Evolutionary conservation across 2,888 invertebrate species (phyloP), one percentile per base, ranked within the genome.

Genomic region (Chloromyia formosa): DNA sequence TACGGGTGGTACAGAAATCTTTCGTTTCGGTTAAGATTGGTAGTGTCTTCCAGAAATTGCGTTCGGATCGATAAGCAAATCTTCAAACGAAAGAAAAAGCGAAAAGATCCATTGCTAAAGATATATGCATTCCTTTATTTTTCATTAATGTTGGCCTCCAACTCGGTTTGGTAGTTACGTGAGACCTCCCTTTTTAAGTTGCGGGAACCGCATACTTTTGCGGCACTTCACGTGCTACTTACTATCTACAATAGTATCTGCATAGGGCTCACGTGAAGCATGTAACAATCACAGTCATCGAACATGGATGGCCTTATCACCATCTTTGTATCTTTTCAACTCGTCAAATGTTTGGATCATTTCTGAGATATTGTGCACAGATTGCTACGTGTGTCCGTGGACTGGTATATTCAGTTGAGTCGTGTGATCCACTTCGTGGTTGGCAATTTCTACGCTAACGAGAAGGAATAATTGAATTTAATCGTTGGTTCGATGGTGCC

Each of bases 381-480:
- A 61, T 22, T 20, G 23, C 20, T 23, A n/a, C 10, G 35, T 27
- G 23, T 35, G n/a, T 40, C 2, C 16, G 9, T n/a, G 40, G n/a
- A 62, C 35, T 62, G 2, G 18, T 7, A 16, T 40, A 14, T 7
- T 9, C n/a, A 40, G 5, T 40, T 42, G 18, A 22, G 45, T 49
- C 66, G 66, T 35, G 27, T 35, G 22, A 35, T 7, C 5, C 9
- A 61, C 7, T 49, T 14, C 18, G 22, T 66, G 27, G 66, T 35
- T 4, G 2, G 27, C 2, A 35, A 35, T 35, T 2, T 7, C 7
- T 4, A 66, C 22, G 49, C 22, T 66, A 66, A 66, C 66, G 49
- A 66, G 66, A 66, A 45, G n/a, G 22, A 22, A 49, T 49, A 49
- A 66, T 66, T 66, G 66, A 66, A 66, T 49, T 66, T 66, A 66